Evolutionary conservation across 2,113 vertebrate genomes (phyloP).

Genomic region (Lepus europaeus): DNA sequence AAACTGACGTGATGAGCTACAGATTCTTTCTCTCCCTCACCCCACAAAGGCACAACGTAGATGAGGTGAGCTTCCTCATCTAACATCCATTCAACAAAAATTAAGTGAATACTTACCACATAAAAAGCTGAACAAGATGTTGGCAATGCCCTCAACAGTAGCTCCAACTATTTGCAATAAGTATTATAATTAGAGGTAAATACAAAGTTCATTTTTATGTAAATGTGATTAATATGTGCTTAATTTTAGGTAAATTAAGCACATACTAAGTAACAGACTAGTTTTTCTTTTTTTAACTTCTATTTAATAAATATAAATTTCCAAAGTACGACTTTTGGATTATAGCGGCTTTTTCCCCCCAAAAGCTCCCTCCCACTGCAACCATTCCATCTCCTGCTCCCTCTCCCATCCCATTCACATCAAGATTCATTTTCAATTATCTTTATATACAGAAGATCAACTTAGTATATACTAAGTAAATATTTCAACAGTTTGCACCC

Average conservation of each 20-base stretch:
- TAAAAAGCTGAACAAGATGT: slow-evolving; percentile 20
- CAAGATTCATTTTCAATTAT: too few relatives aligned
- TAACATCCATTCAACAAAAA: not conserved
- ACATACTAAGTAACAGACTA: not conserved
- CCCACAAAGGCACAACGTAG: not conserved
- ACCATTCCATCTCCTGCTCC: too few relatives aligned
- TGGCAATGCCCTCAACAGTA: not conserved
- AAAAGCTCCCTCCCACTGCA: too few relatives aligned
- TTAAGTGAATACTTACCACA: not conserved
- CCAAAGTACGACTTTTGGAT: too few relatives aligned
- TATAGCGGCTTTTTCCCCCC: too few relatives aligned
- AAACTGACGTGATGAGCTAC: not conserved
- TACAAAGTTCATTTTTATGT: not conserved
- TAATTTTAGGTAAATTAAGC: not conserved
- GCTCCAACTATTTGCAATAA: not conserved
- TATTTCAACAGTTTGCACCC: too few relatives aligned
- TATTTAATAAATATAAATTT: too few relatives aligned
- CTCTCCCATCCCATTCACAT: too few relatives aligned
- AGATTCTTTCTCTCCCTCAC: not conserved
- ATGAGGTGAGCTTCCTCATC: not conserved
- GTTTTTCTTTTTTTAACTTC: not conserved
- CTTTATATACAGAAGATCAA: too few relatives aligned
- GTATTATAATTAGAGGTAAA: not conserved
- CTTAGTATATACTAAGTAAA: too few relatives aligned
- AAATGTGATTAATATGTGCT: too few relatives aligned